Conservation (phyloP, 2,113 vertebrate genomes). For the Noctilio leporinus region DNA sequence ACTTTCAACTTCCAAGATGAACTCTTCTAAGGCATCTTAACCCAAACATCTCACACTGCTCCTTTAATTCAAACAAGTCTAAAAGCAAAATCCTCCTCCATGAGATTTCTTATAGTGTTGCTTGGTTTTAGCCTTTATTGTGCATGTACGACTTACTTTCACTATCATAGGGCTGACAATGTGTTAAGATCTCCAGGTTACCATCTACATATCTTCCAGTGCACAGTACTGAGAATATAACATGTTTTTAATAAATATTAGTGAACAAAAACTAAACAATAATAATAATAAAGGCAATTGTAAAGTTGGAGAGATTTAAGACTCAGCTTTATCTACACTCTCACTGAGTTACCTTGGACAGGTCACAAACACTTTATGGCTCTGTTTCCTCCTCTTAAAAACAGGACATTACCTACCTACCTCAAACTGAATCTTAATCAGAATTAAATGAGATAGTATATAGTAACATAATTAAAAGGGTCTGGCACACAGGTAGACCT, state of each 20-base stretch:
- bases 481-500: background rate
- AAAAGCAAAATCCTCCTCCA: background rate
- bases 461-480: background rate
- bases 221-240: background rate
- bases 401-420: background rate
- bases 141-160: background rate
- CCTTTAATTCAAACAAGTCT: background rate
- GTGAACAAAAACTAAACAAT: background rate
- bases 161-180: background rate
- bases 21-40: background rate
- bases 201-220: background rate
- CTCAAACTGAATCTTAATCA: background rate
- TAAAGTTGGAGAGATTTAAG: background rate
- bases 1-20: background rate
- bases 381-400: background rate
- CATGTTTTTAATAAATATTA: background rate
- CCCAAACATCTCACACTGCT: background rate
- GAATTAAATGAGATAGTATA: background rate
- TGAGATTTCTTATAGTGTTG: background rate
- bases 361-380: background rate
- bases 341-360: background rate
- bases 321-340: background rate
- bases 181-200: background rate
- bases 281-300: background rate
- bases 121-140: background rate